Conservation (phyloP, 2,797 vertebrate genomes). For the Tachyglossus aculeatus region DNA sequence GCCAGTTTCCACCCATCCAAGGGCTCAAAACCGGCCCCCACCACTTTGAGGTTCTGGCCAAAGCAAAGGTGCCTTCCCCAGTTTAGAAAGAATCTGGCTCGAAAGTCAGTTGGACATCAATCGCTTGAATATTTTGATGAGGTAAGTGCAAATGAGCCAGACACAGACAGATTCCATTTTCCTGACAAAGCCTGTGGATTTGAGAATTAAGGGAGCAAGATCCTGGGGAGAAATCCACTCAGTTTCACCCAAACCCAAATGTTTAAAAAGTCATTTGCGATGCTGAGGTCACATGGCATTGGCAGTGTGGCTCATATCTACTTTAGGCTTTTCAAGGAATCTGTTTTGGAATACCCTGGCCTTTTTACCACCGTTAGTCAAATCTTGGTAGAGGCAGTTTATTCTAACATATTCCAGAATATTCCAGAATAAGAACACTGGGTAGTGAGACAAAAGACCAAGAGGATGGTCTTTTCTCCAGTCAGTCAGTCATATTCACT, state of each 20-base stretch:
- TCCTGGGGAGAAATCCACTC: constrained; percentile 20
- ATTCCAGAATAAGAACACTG: too few species aligned
- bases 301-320: constrained; percentile 17
- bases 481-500: too few species aligned
- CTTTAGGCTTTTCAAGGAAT: background rate
- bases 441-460: too few species aligned
- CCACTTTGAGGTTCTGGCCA: constrained; percentile 7
- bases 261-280: constrained; percentile 37
- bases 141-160: constrained; percentile 31
- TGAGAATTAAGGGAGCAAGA: constrained; percentile 37
- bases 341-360: background rate
- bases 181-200: constrained; percentile 22
- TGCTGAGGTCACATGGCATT: constrained; percentile 16
- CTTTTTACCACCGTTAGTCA: too few species aligned
- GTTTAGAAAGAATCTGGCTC: constrained; percentile 32
- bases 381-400: too few species aligned
- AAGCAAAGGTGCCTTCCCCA: background rate
- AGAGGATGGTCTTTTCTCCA: too few species aligned
- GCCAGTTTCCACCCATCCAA: background rate
- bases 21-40: background rate
- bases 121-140: constrained; percentile 42
- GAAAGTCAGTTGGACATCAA: constrained; percentile 18
- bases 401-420: too few species aligned
- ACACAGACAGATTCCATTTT: constrained; percentile 37
- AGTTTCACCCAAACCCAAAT: constrained; percentile 35